Conservation (phyloP, 2,113 vertebrate species). For the Ammospiza nelsoni region DNA sequence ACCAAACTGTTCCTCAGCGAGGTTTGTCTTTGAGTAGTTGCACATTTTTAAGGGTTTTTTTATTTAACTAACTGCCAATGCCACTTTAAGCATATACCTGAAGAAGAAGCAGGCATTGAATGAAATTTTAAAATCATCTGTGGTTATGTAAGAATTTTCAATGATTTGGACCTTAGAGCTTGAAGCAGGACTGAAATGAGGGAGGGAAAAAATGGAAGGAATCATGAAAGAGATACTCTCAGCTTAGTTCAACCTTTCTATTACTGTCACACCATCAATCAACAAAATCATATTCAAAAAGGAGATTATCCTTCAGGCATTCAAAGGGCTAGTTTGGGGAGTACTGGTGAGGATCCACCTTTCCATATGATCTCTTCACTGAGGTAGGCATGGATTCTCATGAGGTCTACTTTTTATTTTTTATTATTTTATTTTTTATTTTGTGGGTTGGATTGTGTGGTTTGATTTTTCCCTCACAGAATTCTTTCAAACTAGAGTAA, state of each 20-base stretch:
- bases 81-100: neutral
- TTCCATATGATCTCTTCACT: neutral
- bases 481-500: neutral
- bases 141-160: neutral
- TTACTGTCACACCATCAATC: neutral
- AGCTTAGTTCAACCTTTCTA: neutral
- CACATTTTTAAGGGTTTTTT: neutral
- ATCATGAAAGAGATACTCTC: neutral
- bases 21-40: neutral
- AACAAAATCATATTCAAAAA: neutral
- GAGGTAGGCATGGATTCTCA: neutral
- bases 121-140: neutral
- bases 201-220: neutral
- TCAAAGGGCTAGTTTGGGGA: neutral
- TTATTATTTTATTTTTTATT: neutral
- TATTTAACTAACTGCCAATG: neutral
- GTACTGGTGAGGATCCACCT: neutral
- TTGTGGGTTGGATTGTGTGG: neutral
- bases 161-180: neutral
- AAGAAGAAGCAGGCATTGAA: neutral
- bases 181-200: neutral
- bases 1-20: accelerated
- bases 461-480: neutral
- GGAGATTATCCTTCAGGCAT: neutral
- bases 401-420: neutral